These are phyloP conservation scores for Leptopilina clavipes DNA, from an alignment of 1,140 invertebrate species.

Conservation along the genomic window DNA sequence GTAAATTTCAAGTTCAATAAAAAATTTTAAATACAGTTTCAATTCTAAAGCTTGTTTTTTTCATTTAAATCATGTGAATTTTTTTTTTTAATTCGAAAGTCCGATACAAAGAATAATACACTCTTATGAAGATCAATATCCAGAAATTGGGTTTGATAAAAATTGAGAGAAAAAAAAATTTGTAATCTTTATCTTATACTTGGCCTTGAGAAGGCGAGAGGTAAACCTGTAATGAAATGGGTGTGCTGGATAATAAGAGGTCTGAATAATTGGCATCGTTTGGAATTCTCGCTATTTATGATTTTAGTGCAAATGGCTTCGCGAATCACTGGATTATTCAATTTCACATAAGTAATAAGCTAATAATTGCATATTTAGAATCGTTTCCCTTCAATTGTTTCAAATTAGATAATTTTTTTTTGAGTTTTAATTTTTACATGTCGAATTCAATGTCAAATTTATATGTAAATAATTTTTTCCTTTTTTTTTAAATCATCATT, in stretches of 20 bases:
- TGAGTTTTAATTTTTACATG: too few relatives aligned
- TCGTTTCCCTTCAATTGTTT: background rate
- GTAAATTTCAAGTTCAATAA: too few relatives aligned
- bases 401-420: background rate
- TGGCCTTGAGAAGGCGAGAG: slow-evolving; percentile 27
- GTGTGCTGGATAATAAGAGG: background rate
- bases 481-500: too few relatives aligned
- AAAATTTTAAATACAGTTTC: too few relatives aligned
- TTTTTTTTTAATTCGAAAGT: background rate
- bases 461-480: too few relatives aligned
- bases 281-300: background rate
- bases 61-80: too few relatives aligned
- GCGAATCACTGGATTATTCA: background rate
- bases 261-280: slow-evolving; percentile 18
- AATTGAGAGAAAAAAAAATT: background rate
- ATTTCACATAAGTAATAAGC: background rate
- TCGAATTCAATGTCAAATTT: too few relatives aligned
- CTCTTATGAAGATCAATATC: background rate
- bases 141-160: background rate
- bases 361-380: background rate
- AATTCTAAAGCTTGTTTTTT: too few relatives aligned
- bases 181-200: slow-evolving; percentile 9
- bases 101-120: too few relatives aligned
- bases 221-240: slow-evolving; percentile 3
- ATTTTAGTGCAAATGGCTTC: background rate